phyloP scores from a whole-genome alignment of 2,113 vertebrate species.

The Phyllopteryx taeniolatus region DNA sequence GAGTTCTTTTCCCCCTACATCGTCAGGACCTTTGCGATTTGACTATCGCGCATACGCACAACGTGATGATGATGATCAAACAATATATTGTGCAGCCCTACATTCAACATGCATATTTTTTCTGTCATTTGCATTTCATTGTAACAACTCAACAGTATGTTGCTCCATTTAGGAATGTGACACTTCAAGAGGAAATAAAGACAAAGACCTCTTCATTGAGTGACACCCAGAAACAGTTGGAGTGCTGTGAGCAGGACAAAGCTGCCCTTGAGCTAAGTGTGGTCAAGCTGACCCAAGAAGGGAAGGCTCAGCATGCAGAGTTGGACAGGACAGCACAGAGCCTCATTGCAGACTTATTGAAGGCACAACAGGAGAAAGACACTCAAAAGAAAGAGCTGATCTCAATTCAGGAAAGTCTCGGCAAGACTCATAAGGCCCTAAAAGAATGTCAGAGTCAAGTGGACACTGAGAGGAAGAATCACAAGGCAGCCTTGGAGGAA shows the following conservation, averaged over 20 bases:
- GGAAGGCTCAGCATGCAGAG: conserved; percentile 72
- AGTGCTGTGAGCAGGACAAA: conserved; percentile 75
- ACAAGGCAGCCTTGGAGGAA: conserved; percentile 76
- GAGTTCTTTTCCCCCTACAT: too few species aligned
- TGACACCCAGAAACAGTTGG: conserved; percentile 74
- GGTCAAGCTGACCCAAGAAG: conserved; percentile 78
- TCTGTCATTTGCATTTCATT: conserved; percentile 1
- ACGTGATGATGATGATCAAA: too few species aligned
- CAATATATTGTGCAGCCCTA: too few species aligned
- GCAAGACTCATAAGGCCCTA: conserved; percentile 76
- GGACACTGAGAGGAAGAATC: conserved; percentile 84
- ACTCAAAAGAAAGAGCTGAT: conserved; percentile 77
- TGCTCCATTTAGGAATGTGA: conserved; percentile 67
- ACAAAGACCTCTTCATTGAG: conserved; percentile 79
- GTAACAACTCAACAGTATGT: not conserved
- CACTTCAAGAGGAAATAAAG: conserved; percentile 79
- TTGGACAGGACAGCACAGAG: conserved; percentile 75
- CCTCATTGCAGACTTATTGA: conserved; percentile 72
- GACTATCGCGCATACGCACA: too few species aligned
- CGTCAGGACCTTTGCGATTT: too few species aligned
- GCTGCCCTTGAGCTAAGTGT: conserved; percentile 74
- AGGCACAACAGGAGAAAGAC: conserved; percentile 78
- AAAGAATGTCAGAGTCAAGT: conserved; percentile 79
- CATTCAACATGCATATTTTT: not conserved
- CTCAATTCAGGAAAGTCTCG: conserved; percentile 77